These are phyloP conservation scores for Agrotis exclamationis DNA, from an alignment of 2,888 invertebrate genomes.

Conservation along the genomic window DNA sequence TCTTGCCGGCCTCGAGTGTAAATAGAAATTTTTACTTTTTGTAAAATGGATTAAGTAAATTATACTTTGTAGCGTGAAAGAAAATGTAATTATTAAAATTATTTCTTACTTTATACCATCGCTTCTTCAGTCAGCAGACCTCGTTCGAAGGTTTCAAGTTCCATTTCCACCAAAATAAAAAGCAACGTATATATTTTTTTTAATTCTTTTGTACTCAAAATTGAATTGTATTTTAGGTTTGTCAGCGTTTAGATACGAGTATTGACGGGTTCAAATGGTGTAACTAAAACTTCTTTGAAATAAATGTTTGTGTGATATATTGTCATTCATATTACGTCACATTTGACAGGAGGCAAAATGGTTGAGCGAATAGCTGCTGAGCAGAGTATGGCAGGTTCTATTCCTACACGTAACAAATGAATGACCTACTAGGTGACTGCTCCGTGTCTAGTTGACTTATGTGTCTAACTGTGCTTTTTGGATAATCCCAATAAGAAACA, in stretches of 20 bases:
- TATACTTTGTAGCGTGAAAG: constrained; percentile 30
- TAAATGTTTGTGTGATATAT: too few species aligned
- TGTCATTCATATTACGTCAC: too few species aligned
- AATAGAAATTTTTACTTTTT: constrained; percentile 43
- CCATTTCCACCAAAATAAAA: neutral
- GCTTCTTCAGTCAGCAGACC: constrained; percentile 11
- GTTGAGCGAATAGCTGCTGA: too few species aligned
- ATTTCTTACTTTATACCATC: constrained; percentile 25
- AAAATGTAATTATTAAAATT: constrained; percentile 50
- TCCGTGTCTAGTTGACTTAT: too few species aligned
- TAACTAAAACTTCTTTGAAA: too few species aligned
- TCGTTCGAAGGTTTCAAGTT: constrained; percentile 7
- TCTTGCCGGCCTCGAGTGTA: constrained; percentile 35
- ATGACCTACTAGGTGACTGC: too few species aligned
- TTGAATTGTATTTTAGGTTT: constrained; percentile 16
- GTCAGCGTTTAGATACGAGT: neutral
- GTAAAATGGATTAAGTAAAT: constrained; percentile 38
- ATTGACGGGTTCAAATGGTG: constrained; percentile 4
- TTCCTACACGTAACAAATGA: too few species aligned
- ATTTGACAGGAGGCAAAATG: too few species aligned
- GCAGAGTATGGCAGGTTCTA: too few species aligned
- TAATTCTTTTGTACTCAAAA: neutral
- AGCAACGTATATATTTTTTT: neutral
- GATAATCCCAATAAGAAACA: too few species aligned
- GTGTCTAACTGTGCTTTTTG: too few species aligned